Evolutionary conservation across 2,888 invertebrate genomes (phyloP), one percentile per base, ranked within the genome.

Genomic region (Odiellus spinosus): DNA sequence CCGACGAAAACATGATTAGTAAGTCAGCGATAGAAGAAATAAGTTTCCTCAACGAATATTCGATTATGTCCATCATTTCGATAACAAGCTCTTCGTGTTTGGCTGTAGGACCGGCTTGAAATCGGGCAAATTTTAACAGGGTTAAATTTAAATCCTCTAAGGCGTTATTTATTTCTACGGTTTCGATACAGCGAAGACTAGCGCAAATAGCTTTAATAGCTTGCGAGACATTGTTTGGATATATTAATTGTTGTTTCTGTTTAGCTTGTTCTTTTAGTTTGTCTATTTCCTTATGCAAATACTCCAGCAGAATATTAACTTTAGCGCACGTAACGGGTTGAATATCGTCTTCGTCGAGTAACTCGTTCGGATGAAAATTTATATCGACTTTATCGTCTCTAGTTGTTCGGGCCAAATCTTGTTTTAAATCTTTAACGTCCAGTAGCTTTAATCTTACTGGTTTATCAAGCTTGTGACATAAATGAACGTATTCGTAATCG

Each of bases 201-300:
- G 87, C 81, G 61, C 90, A 87, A 34, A 95, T 80, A 1, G 88
- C 87, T 67, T 93, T 93, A 1, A 91, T 84, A 0, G 87, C 82
- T 64, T 95, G 91, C 40, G 81, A 76, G 40, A 90, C 81, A 3
- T 81, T 75, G 8, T 26, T 8, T 6, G 26, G 26, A 8, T 26
- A 26, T 6, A 26, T 26, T n/a, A 74, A 74, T 19, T 78, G 74
- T 17, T 61, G 61, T 15, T 53, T 36, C 3, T 46, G 38, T 11
- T 47, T 48, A 26, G 40, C n/a, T 21, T 48, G 49, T 46, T 68
- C 73, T 42, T 60, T 56, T 19, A 67, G 48, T 49, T 60, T 63
- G 43, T 65, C 64, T 17, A 66, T 60, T 55, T 67, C 66, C 48
- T 58, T 60, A 52, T 66, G 63, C 46, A 66, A 64, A n/a, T 61